Evolutionary conservation across 1,140 invertebrate genomes (phyloP), one percentile per base, ranked within the genome.

Genomic region (Maniola jurtina): DNA sequence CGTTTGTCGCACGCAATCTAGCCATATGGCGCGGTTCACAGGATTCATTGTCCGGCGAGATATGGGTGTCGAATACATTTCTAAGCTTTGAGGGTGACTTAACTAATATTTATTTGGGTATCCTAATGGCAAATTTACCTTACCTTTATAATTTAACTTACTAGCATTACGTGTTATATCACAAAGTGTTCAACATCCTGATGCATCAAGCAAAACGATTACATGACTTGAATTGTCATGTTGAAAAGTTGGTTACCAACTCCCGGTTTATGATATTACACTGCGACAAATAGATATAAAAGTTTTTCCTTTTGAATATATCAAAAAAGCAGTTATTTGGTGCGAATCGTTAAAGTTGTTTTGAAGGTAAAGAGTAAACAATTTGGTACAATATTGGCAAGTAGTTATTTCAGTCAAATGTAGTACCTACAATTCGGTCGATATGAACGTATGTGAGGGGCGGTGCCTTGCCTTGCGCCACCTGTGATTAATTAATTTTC

Each of bases 401-500:
- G 14, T 25, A 14, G 48, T 16, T 52, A 25, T 52, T 52, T 25
- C 7, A 52, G 14, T 2, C 25, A 52, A 11, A 25, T 5, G 6
- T 16, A 25, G 48, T 52, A 52, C 25, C 25, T 25, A 2, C 14
- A 52, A 52, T 55, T 55, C n/a, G 54, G 54, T 40, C 62, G 40
- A 16, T 63, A 60, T 52, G 48, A 52, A 11, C 42, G 42, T 45
- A 25, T 33, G 40, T 35, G 59, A 33, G 58, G 38, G 45, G 63
- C 59, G 15, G 16, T 55, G 61, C 55, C 61, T 62, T 62, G 57
- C 61, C 72, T 64, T 75, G 72, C 72, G 77, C 69, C 79, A 81
- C 72, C 71, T 87, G 84, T 86, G 83, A 86, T 86, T 87, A 87
- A 89, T 89, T 89, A 86, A 86, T 86, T 89, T 88, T 88, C 86